Evolutionary conservation across 2,797 vertebrate genomes (phyloP).

Genomic region (Acanthis flammea): DNA sequence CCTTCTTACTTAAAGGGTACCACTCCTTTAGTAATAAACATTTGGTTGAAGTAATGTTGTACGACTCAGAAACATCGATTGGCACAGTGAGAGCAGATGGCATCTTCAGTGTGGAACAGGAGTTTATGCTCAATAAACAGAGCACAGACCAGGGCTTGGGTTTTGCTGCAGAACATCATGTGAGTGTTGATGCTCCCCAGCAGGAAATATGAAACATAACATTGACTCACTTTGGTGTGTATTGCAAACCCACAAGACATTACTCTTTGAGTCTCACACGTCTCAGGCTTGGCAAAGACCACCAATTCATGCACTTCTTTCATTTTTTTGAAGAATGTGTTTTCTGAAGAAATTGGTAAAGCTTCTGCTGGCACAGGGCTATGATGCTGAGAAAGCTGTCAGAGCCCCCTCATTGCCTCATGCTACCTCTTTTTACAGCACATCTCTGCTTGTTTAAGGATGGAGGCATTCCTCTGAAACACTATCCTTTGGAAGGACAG

Average conservation of each 20-base stretch:
- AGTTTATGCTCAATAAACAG: neutral
- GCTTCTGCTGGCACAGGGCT: neutral
- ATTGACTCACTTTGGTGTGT: constrained; percentile 7
- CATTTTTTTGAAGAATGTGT: neutral
- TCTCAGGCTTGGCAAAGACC: neutral
- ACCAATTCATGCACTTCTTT: neutral
- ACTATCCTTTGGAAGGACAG: neutral
- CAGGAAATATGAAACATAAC: constrained; percentile 20
- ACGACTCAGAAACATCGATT: neutral
- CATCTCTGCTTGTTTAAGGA: neutral
- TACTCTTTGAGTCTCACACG: neutral
- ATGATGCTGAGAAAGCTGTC: neutral
- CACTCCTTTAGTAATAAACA: neutral
- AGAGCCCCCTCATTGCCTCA: neutral
- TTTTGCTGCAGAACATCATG: constrained; percentile 3
- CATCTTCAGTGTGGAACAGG: neutral
- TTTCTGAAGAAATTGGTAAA: neutral
- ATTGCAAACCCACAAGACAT: constrained; percentile 31
- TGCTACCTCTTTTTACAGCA: neutral
- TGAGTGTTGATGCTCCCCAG: neutral
- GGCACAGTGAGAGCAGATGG: neutral
- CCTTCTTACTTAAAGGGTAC: neutral
- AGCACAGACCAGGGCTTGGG: neutral
- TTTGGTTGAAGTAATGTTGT: neutral
- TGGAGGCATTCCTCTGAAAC: neutral